Percentiles rank a stretch among this genome's conserved stretches.
phyloP scores from a whole-genome alignment of 2,797 vertebrate genomes.

The Sebastes matsubarae region DNA sequence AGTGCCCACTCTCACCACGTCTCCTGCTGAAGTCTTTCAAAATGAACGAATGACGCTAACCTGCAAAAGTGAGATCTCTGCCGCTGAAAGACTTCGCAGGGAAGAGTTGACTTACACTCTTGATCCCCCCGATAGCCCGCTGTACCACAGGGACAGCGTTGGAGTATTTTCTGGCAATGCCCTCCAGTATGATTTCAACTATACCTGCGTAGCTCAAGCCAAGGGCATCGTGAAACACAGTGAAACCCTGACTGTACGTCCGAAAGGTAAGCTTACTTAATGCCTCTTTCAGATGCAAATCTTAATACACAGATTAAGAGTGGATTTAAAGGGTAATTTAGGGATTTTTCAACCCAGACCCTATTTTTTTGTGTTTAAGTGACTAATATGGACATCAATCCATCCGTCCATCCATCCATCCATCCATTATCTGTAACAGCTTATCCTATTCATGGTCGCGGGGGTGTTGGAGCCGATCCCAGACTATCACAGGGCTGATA shows the following conservation, averaged over 20 bases:
- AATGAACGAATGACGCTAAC: slow-evolving; percentile 54
- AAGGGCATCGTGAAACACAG: slow-evolving; percentile 73
- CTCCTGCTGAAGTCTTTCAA: slow-evolving; percentile 72
- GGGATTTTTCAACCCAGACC: background rate
- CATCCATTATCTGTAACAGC: no score
- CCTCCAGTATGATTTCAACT: slow-evolving; percentile 59
- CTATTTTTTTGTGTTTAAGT: background rate
- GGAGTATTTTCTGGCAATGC: slow-evolving; percentile 51
- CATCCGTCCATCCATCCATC: no score
- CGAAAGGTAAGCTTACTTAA: slow-evolving; percentile 70
- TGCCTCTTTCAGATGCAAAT: background rate
- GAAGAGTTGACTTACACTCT: slow-evolving; percentile 69
- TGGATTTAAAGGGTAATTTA: background rate
- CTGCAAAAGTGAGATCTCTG: slow-evolving; percentile 60
- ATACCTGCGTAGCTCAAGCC: slow-evolving; percentile 71
- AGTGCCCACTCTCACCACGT: slow-evolving; percentile 66
- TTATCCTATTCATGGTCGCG: no score
- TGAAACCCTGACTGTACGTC: slow-evolving; percentile 40
- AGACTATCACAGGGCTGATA: no score
- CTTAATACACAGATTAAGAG: background rate
- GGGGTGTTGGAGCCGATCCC: no score
- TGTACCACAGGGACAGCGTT: accelerated
- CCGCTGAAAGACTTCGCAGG: slow-evolving; percentile 39
- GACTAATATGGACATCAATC: background rate
- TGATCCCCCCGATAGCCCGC: background rate